A percentile compares a stretch with the other conserved stretches of the same genome.
phyloP scores from a whole-genome alignment of 2,888 invertebrate genomes.

The Trachelus troglodyta region DNA sequence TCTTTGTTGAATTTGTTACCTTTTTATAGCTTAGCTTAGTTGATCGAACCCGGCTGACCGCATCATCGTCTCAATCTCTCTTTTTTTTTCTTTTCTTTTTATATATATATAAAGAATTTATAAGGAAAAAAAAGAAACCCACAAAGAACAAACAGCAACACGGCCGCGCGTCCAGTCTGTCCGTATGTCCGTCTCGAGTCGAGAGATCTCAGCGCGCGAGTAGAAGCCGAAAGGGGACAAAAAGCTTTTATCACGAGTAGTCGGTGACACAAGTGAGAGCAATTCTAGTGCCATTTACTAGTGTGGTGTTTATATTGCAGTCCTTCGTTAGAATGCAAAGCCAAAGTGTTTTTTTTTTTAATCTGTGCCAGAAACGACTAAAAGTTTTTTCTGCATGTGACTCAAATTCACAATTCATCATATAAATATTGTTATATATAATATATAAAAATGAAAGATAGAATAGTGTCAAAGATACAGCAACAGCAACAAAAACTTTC shows the following conservation, averaged over 20 bases:
- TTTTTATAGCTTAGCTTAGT: conserved; percentile 63
- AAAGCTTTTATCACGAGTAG: conserved; percentile 59
- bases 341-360: conserved; percentile 69
- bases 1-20: conserved; percentile 64
- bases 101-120: conserved; percentile 42
- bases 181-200: conserved; percentile 37
- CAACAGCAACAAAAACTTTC: conserved; percentile 38
- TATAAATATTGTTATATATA: conserved; percentile 73
- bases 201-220: conserved; percentile 43
- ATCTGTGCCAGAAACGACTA: conserved; percentile 67
- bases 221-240: conserved; percentile 34
- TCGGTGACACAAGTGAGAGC: conserved; percentile 64
- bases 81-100: conserved; percentile 24
- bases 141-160: conserved; percentile 31
- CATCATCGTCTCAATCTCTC: conserved; percentile 55
- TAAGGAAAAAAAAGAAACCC: conserved; percentile 16
- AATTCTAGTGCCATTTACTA: conserved; percentile 72
- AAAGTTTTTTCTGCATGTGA: conserved; percentile 65
- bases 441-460: conserved; percentile 65
- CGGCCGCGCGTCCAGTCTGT: conserved; percentile 42
- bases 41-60: conserved; percentile 56
- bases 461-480: conserved; percentile 51
- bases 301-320: conserved; percentile 66
- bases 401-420: conserved; percentile 65
- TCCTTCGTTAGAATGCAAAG: conserved; percentile 67